Percentiles rank a stretch among this genome's conserved stretches.
Evolutionary conservation across 35 echinoderm and acorn worm species (phyloP).

Genomic region (Heliocidaris tuberculata): DNA sequence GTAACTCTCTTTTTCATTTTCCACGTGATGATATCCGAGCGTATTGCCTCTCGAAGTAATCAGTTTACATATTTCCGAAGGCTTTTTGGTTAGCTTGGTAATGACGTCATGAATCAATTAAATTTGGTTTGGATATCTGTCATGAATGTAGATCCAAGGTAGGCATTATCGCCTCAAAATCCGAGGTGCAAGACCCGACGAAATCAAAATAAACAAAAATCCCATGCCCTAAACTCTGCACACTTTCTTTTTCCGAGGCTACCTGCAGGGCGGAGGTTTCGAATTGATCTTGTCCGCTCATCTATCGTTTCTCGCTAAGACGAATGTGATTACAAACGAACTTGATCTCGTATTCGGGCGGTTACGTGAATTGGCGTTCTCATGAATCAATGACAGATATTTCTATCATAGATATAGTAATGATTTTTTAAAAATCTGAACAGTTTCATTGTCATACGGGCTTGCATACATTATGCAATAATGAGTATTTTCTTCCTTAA

Average conservation of each 20-base stretch:
- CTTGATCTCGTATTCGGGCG: too few relatives aligned
- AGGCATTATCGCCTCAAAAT: neutral
- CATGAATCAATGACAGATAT: too few relatives aligned
- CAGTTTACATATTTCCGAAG: constrained; percentile 11
- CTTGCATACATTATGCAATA: too few relatives aligned
- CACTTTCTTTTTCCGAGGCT: neutral
- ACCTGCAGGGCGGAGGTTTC: neutral
- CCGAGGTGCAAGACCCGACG: neutral
- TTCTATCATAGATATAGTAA: too few relatives aligned
- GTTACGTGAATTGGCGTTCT: too few relatives aligned
- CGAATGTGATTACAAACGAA: too few relatives aligned
- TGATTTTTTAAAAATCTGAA: too few relatives aligned
- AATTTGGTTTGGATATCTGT: neutral
- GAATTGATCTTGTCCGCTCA: too few relatives aligned
- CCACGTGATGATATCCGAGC: neutral
- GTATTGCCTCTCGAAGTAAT: neutral
- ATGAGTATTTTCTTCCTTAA: too few relatives aligned
- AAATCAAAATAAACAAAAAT: neutral
- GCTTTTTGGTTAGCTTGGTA: neutral
- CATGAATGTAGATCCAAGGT: neutral
- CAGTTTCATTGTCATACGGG: too few relatives aligned
- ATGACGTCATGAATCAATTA: constrained; percentile 1
- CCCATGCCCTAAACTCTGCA: neutral
- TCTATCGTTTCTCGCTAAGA: too few relatives aligned
- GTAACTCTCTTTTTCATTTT: neutral